Evolutionary conservation across 2,888 invertebrate genomes (phyloP).

Genomic region (Eumacrocentrus americanus): DNA sequence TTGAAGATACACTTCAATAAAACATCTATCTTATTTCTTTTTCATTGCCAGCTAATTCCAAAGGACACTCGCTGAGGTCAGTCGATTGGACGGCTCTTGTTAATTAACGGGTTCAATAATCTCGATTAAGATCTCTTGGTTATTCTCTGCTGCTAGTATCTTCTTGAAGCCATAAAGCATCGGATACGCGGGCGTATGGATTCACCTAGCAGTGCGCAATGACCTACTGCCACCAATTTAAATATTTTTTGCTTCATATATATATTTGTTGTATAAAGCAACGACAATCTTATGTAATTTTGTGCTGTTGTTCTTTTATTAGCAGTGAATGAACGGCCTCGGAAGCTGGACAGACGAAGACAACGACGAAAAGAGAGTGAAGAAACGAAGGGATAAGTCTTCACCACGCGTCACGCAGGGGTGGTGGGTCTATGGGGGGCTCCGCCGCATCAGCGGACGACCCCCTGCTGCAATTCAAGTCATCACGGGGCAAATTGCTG

Average conservation of each 20-base stretch:
- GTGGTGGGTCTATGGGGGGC: slow-evolving; percentile 61
- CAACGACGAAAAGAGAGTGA: slow-evolving; percentile 32
- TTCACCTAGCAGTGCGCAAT: slow-evolving; percentile 18
- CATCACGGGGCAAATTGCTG: slow-evolving; percentile 45
- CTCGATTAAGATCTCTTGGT: too few species aligned
- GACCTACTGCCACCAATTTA: slow-evolving; percentile 4
- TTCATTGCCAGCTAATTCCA: not conserved
- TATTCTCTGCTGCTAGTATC: too few species aligned
- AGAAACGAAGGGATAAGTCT: slow-evolving; percentile 3
- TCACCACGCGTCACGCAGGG: slow-evolving; percentile 60
- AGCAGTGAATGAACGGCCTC: slow-evolving; percentile 35
- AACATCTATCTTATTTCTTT: not conserved
- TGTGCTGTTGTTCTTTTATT: slow-evolving; percentile 28
- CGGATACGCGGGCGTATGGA: slow-evolving; percentile 17
- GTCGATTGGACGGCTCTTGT: not conserved
- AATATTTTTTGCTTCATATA: not conserved
- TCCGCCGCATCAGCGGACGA: slow-evolving; percentile 58
- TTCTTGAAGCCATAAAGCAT: slow-evolving; percentile 22
- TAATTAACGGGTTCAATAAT: slow-evolving; percentile 21
- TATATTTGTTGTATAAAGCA: not conserved
- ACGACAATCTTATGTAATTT: not conserved
- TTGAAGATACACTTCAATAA: too few species aligned
- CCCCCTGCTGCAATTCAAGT: slow-evolving; percentile 54
- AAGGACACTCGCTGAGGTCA: not conserved
- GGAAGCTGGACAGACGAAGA: slow-evolving; percentile 35